phyloP scores from a whole-genome alignment of 2,797 vertebrate species.

The Alosa sapidissima region DNA sequence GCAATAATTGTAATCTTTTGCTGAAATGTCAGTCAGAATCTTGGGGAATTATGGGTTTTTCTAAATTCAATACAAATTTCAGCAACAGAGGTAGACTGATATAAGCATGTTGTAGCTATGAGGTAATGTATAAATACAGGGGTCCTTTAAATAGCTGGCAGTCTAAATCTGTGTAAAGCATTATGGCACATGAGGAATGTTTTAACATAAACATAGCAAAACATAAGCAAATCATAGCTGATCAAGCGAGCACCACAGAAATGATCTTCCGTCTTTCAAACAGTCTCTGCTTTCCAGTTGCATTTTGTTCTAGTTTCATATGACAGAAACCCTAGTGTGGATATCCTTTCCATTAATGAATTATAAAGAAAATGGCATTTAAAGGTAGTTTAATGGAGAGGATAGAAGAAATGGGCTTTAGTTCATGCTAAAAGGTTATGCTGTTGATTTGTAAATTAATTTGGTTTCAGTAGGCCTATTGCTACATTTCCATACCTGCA shows the following conservation, averaged over 20 bases:
- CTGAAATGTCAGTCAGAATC: not conserved
- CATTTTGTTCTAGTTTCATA: not conserved
- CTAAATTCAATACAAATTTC: not conserved
- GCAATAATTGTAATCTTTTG: not conserved
- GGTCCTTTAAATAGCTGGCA: not conserved
- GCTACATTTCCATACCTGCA: not conserved
- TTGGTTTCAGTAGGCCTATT: not conserved
- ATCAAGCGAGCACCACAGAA: not conserved
- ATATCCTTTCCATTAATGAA: not conserved
- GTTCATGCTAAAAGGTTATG: not conserved
- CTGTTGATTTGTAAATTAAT: not conserved
- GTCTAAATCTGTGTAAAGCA: not conserved
- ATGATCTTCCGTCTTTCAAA: not conserved
- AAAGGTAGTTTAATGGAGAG: not conserved
- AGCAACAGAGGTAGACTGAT: not conserved
- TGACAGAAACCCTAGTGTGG: not conserved
- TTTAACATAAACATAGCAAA: not conserved
- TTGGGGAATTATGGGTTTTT: not conserved
- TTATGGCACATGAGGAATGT: not conserved
- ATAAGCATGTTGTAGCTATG: not conserved
- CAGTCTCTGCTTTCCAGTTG: not conserved
- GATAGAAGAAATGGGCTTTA: not conserved
- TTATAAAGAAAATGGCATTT: not conserved
- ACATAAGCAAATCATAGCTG: not conserved
- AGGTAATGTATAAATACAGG: not conserved